Evolutionary conservation across 2,797 vertebrate genomes (phyloP).

Genomic region (Protosalanx chinensis): DNA sequence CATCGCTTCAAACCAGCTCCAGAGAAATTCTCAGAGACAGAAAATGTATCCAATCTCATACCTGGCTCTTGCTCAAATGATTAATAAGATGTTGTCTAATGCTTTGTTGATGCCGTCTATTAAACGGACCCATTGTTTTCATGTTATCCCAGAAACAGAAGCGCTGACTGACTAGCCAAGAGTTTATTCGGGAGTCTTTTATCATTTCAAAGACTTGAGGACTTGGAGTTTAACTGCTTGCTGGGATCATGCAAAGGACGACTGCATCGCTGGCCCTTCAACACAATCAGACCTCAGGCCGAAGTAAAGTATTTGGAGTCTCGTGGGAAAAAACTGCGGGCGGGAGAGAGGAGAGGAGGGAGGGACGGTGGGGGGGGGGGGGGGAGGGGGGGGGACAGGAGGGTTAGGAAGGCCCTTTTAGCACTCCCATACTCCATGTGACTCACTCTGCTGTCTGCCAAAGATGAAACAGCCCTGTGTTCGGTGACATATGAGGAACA

Average conservation of each 20-base stretch:
- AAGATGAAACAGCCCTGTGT: conserved; percentile 4
- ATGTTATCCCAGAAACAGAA: conserved; percentile 16
- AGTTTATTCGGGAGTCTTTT: no score
- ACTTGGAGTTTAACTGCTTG: no score
- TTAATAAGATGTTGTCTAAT: conserved; percentile 43
- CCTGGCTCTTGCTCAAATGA: conserved; percentile 23
- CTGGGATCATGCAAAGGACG: conserved; percentile 49
- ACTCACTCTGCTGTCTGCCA: conserved; percentile 38
- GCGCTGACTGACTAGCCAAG: no score
- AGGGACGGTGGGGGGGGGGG: no score
- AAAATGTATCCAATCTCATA: not conserved
- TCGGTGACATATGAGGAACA: not conserved
- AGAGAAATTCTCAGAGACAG: conserved; percentile 22
- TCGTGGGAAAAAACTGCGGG: conserved; percentile 41
- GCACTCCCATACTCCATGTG: conserved; percentile 49
- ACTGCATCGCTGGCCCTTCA: conserved; percentile 53
- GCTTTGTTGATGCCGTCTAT: conserved; percentile 32
- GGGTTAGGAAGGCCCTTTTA: conserved; percentile 51
- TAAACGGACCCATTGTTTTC: conserved; percentile 31
- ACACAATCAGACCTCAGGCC: conserved; percentile 50
- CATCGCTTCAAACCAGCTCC: conserved; percentile 32
- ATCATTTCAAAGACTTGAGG: no score
- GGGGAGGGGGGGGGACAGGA: no score
- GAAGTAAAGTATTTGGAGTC: conserved; percentile 52
- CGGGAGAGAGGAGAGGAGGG: no score